Evolutionary conservation across 2,113 vertebrate species (phyloP), one percentile per base, ranked within the genome.

Genomic region (cattle (Bos taurus)): DNA sequence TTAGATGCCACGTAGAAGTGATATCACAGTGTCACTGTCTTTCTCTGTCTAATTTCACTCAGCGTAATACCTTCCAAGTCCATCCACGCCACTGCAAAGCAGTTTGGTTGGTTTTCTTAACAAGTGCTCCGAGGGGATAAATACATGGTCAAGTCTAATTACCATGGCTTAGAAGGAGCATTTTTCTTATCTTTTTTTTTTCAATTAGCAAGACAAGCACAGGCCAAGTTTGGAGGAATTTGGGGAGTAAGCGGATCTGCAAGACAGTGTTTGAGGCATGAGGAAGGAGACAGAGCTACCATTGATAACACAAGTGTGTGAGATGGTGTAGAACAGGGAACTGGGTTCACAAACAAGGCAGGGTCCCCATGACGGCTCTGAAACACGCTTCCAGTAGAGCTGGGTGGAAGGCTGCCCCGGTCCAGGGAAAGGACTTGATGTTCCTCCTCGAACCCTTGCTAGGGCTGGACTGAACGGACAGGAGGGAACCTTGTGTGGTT

Each of bases 361-460:
- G 12, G 23, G 17, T 28, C 25, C 6, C n/a, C 12, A 0, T 0
- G 5, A 3, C 3, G 21, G 1, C 15, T 2, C 1, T 7, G 60
- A 54, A 59, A 82, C 28, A 14, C 2, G 4, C 13, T 9, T 17
- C 13, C 11, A 19, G 13, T 28, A 6, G 26, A 71, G 28, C 6
- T 36, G 17, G 64, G 64, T 71, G 64, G 17, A 71, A 36, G 8
- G 64, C n/a, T 71, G n/a, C n/a, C 64, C n/a, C n/a, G 15, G 4
- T 3, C 15, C 16, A 13, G 17, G 6, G 21, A 0, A 33, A 89
- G 43, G 54, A 33, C 16, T 2, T 4, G 15, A n/a, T 8, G 40
- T 30, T n/a, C 21, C 16, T 23, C 17, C 40, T 40, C 40, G 7
- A 36, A 8, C 13, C 36, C 7, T 8, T 6, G 5, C 17, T 7